These are phyloP conservation scores for Trogon melanurus DNA, from an alignment of 2,113 vertebrate genomes.

Conservation along the genomic window DNA sequence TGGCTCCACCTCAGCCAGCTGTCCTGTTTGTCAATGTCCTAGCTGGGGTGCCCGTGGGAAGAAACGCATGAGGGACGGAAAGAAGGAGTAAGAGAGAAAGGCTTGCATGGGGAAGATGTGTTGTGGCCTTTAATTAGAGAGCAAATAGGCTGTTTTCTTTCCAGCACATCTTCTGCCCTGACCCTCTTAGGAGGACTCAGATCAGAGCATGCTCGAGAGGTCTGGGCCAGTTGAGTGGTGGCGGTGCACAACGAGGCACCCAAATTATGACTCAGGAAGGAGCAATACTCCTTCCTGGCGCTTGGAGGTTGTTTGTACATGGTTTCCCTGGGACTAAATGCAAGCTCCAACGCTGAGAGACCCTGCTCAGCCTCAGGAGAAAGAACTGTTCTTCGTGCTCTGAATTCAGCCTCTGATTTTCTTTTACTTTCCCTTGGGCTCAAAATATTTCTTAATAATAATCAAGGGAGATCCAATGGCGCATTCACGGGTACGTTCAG, in stretches of 20 bases:
- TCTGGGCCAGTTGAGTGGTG: background rate
- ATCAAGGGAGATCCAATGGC: background rate
- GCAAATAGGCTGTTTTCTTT: background rate
- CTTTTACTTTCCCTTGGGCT: background rate
- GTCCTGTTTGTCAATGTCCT: background rate
- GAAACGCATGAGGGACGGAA: background rate
- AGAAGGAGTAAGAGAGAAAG: background rate
- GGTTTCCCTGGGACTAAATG: background rate
- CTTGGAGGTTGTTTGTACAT: background rate
- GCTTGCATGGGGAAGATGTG: background rate
- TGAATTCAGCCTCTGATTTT: background rate
- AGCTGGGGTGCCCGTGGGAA: background rate
- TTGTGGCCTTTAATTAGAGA: background rate
- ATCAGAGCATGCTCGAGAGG: background rate
- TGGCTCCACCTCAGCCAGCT: background rate
- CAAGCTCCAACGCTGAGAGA: rapidly evolving
- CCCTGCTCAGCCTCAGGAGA: background rate
- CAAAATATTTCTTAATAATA: background rate
- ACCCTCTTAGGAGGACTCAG: background rate
- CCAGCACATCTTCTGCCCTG: background rate
- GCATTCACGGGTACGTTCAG: background rate
- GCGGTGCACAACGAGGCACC: background rate
- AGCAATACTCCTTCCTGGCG: background rate
- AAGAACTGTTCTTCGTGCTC: background rate
- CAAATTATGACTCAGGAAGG: background rate